Percentiles rank a stretch among this genome's conserved stretches.
phyloP scores from a whole-genome alignment of 1,140 invertebrate genomes.

The Drosophila virilis region DNA sequence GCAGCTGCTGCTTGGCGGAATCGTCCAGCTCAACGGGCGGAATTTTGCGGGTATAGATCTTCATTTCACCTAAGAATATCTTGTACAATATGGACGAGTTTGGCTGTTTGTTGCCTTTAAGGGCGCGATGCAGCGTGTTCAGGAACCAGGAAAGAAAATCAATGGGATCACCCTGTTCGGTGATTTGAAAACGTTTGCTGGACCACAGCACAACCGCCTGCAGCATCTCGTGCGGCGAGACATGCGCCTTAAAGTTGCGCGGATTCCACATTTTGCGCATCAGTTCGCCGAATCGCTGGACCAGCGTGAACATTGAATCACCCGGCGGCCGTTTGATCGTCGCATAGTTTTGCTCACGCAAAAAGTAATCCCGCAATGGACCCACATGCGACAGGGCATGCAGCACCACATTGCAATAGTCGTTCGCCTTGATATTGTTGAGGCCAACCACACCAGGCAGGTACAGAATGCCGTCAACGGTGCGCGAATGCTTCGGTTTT shows the following conservation, averaged over 20 bases:
- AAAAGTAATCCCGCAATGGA: constrained; percentile 97
- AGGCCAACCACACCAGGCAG: constrained; percentile 98
- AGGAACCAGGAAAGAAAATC: constrained; percentile 99
- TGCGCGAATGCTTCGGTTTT: constrained; percentile 94
- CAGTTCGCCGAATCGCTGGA: constrained; percentile 98
- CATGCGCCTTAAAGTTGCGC: constrained; percentile 99
- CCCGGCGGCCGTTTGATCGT: constrained; percentile 95
- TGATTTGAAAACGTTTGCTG: constrained; percentile 99
- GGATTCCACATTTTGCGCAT: constrained; percentile 99
- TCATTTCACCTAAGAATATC: constrained; percentile 98
- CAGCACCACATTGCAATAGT: constrained; percentile 99
- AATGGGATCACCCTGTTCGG: constrained; percentile 98
- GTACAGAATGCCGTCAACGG: constrained; percentile 97
- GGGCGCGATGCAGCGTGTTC: constrained; percentile 95
- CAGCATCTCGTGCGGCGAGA: constrained; percentile 99
- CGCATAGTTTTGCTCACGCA: constrained; percentile 96
- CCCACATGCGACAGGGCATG: constrained; percentile 98
- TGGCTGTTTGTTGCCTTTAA: constrained; percentile 94
- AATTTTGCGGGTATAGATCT: constrained; percentile 96
- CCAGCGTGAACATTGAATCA: constrained; percentile 95
- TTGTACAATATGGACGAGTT: constrained; percentile 97
- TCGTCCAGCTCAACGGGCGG: constrained; percentile 97
- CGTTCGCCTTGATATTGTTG: constrained; percentile 99
- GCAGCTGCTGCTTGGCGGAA: constrained; percentile 91
- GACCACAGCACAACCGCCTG: constrained; percentile 99